Evolutionary conservation across 2,888 invertebrate species (phyloP).

Genomic region (Drosophila ustulata): DNA sequence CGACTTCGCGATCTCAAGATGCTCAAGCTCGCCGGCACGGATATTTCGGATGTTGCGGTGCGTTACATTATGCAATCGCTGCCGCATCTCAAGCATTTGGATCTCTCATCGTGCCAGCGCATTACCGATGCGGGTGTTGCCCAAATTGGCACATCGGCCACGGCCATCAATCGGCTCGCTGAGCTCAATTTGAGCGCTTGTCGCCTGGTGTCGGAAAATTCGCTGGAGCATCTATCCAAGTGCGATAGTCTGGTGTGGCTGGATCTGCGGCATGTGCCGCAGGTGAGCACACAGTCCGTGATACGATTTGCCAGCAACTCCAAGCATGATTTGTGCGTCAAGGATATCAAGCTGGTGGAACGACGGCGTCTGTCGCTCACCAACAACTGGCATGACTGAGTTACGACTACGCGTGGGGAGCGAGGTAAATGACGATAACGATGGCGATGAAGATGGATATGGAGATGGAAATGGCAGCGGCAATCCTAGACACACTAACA

Average conservation of each 20-base stretch:
- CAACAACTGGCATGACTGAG: conserved; percentile 66
- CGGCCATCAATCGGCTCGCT: conserved; percentile 88
- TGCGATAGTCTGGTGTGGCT: conserved; percentile 90
- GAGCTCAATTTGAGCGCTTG: conserved; percentile 93
- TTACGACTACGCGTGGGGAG: background rate
- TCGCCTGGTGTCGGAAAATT: conserved; percentile 92
- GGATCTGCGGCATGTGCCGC: conserved; percentile 92
- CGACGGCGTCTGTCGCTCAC: conserved; percentile 58
- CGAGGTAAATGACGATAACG: background rate
- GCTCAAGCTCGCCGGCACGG: conserved; percentile 93
- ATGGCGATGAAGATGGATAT: background rate
- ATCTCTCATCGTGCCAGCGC: conserved; percentile 94
- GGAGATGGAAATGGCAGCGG: background rate
- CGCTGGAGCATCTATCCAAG: conserved; percentile 92
- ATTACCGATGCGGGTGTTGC: conserved; percentile 96
- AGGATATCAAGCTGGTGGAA: conserved; percentile 91
- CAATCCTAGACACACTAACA: conserved; percentile 10
- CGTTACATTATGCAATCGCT: conserved; percentile 91
- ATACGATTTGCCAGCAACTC: conserved; percentile 94
- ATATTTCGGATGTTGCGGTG: conserved; percentile 92
- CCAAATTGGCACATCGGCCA: conserved; percentile 91
- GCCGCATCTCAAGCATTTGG: conserved; percentile 90
- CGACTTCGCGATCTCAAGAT: conserved; percentile 91
- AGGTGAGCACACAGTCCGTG: conserved; percentile 92
- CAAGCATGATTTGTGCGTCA: conserved; percentile 91